Conservation (phyloP, 2,888 invertebrate species). For the Mythimna ferrago region DNA sequence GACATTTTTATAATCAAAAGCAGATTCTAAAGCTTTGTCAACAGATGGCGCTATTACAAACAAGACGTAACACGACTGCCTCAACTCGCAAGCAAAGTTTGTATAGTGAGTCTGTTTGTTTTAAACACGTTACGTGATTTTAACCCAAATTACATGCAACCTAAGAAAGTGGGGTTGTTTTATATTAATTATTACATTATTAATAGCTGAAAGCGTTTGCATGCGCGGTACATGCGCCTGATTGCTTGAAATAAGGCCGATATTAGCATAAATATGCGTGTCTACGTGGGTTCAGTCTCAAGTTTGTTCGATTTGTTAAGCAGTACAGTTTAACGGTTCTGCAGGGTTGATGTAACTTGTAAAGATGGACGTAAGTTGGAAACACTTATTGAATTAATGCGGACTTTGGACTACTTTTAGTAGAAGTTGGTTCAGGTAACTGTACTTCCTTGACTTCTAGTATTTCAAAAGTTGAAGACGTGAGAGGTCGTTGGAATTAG, state of each 20-base stretch:
- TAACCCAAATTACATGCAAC: conserved; percentile 43
- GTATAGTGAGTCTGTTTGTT: conserved; percentile 41
- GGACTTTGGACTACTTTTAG: conserved; percentile 35
- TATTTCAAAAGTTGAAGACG: conserved; percentile 14
- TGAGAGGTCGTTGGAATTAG: conserved; percentile 7
- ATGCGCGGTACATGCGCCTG: conserved; percentile 44
- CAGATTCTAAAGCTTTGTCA: conserved; percentile 23
- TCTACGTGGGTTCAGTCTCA: conserved; percentile 36
- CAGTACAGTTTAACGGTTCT: conserved; percentile 53
- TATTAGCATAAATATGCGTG: conserved; percentile 68
- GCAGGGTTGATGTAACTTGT: conserved; percentile 23
- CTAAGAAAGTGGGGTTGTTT: conserved; percentile 53
- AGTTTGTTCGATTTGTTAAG: conserved; percentile 59
- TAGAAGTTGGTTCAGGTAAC: conserved; percentile 6
- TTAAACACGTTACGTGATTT: conserved; percentile 49
- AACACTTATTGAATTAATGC: conserved; percentile 38
- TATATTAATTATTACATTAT: conserved; percentile 62
- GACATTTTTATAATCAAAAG: neutral
- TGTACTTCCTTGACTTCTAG: conserved; percentile 19
- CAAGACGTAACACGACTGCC: conserved; percentile 27
- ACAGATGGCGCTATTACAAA: conserved; percentile 45
- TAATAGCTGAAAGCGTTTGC: conserved; percentile 53
- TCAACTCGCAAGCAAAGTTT: conserved; percentile 40
- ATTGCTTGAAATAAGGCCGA: conserved; percentile 63
- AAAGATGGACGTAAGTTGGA: conserved; percentile 17